Base-by-base conservation (phyloP, 2,888 invertebrate species). In the Epirrhoe tristata region DNA sequence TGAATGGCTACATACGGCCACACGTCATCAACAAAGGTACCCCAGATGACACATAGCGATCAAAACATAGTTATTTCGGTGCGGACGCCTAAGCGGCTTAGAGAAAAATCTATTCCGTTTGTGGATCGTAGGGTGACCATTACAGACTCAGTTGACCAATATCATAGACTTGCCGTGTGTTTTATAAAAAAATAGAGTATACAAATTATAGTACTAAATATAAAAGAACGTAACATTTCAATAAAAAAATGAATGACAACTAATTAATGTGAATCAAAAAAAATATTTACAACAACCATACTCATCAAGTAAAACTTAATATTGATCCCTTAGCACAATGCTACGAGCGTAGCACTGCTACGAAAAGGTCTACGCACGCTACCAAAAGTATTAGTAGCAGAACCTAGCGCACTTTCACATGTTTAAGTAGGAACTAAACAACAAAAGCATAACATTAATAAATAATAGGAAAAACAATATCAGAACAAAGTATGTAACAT, bases 91-190 rank as follows among this genome's bases (percentile, higher is more conserved):
- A 88, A 91, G 89, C 88, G 79, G 88, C 89, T 91, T 91, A 91
- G 84, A 78, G 85, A 87, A 88, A 89, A 89, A 89, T 88, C 87
- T 83, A 87, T 90, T 89, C 84, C 79, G 81, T 87, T 85, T 84
- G 82, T 80, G 74, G 69, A 74, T 74, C 61, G 68, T 82, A 78
- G 81, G 82, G 83, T 76, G 78, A 80, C 88, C 80, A 68, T 63
- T 53, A 63, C 62, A 50, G 1, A 43, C 39, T 16, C 5, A 5
- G 1, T 46, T n/a, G 5, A 24, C 24, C 24, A 24, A 24, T 24
- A 24, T 24, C 3, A 24, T 24, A 24, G 24, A 3, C 24, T 24
- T 3, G 3, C 24, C 24, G 24, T 24, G 24, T 24, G 24, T 24
- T 24, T 24, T 24, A 24, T 24, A 24, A 24, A 24, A n/a, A 24